A percentile compares a stretch with the other conserved stretches of the same genome.
Conservation (phyloP, 2,113 vertebrate genomes). For the Ptilonorhynchus violaceus region DNA sequence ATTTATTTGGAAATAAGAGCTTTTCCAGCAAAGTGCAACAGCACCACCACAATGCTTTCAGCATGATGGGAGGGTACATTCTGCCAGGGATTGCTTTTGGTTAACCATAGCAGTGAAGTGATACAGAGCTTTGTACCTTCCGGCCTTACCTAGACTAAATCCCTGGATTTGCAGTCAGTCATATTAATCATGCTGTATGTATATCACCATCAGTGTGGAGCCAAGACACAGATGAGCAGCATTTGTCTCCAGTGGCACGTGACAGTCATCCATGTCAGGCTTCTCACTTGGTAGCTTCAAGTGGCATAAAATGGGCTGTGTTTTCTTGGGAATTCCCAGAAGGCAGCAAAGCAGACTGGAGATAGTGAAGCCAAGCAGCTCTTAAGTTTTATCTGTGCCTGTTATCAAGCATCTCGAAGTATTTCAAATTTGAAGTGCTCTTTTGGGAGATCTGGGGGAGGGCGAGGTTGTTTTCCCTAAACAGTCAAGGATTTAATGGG, state of each 20-base stretch:
- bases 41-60: slow-evolving; percentile 15
- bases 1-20: slow-evolving; percentile 12
- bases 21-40: slow-evolving; percentile 35
- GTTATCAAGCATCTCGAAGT: background rate
- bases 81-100: background rate
- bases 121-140: background rate
- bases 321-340: background rate
- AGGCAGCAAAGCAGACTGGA: background rate
- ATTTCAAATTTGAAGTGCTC: background rate
- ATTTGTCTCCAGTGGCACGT: background rate
- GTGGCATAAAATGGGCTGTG: rapidly evolving
- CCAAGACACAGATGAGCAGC: background rate
- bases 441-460: background rate
- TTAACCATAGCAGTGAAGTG: background rate
- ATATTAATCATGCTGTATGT: background rate
- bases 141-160: background rate
- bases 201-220: background rate
- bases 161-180: background rate
- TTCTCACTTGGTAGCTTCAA: background rate
- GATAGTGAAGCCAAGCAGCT: background rate
- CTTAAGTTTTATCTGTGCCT: background rate
- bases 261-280: rapidly evolving
- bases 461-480: background rate
- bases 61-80: background rate
- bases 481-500: background rate